Evolutionary conservation across 2,888 invertebrate genomes (phyloP).

Genomic region (Exocentrus adspersus): DNA sequence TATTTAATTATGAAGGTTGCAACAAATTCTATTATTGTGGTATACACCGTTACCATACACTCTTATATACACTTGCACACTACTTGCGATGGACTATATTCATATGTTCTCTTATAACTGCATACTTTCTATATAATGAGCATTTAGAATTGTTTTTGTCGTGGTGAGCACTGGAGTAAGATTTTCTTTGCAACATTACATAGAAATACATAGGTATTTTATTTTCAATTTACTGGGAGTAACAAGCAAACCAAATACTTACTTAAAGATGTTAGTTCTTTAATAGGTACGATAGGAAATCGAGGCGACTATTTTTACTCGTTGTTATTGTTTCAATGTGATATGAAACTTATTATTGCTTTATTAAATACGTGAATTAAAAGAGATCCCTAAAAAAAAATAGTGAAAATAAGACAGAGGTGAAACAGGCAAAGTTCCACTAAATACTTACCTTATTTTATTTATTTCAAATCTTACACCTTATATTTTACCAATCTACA

Average conservation of each 20-base stretch:
- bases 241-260: too few relatives aligned
- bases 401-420: too few relatives aligned
- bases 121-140: slow-evolving; percentile 59
- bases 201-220: background rate
- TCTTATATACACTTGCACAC: slow-evolving; percentile 62
- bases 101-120: slow-evolving; percentile 56
- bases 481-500: too few relatives aligned
- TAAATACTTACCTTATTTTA: too few relatives aligned
- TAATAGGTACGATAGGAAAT: background rate
- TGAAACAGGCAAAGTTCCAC: too few relatives aligned
- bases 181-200: slow-evolving; percentile 18
- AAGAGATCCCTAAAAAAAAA: too few relatives aligned
- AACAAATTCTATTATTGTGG: slow-evolving; percentile 48
- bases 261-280: too few relatives aligned
- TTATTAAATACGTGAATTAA: background rate
- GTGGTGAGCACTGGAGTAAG: slow-evolving; percentile 40
- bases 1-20: slow-evolving; percentile 43
- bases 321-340: background rate
- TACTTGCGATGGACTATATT: slow-evolving; percentile 59
- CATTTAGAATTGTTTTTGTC: slow-evolving; percentile 62
- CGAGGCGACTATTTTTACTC: background rate
- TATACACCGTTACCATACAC: slow-evolving; percentile 52
- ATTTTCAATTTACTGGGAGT: too few relatives aligned
- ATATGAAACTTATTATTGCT: slow-evolving; percentile 8
- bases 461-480: too few relatives aligned